Evolutionary conservation across 2,113 vertebrate genomes (phyloP), one percentile per base, ranked within the genome.

Genomic region (Glaucidium brasilianum): DNA sequence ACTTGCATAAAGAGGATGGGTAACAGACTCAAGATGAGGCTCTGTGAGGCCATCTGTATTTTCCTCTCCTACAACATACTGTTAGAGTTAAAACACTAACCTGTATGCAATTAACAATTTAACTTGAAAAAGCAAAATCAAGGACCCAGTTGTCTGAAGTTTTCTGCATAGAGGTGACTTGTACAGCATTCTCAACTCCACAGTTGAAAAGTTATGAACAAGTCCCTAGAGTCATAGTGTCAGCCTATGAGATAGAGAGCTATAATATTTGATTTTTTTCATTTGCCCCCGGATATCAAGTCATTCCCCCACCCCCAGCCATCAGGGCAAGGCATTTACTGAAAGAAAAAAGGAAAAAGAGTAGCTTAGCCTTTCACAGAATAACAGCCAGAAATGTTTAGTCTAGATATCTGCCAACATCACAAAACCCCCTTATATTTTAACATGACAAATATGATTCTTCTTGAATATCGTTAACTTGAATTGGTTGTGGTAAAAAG

Each of bases 291-390:
- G 74, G 19, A 22, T 81, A 26, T 35, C 29, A 83, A 82, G 22
- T 47, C 9, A 19, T 30, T 50, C 7, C 15, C 20, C 2, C 11
- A 5, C 5, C 26, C 49, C 2, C 3, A 56, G 4, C 12, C 15
- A 63, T 25, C 43, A 69, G 10, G 9, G 19, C 0, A 8, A 53
- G 16, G 12, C 75, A 9, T 55, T 90, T 30, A 59, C 7, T 49
- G 32, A 20, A 56, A 81, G 17, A 39, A 53, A 68, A 35, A 30
- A 74, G 20, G 62, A 12, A 29, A 67, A 47, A 63, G 3, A 43
- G 5, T 27, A 88, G 19, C 3, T 89, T 52, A 52, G 25, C 12
- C 10, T 72, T 87, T 72, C 22, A 43, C 21, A 17, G 27, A 67
- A 8, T 52, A 52, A 68, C 34, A 68, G 29, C 17, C 68, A 91